A percentile compares a stretch with the other conserved stretches of the same genome.
phyloP scores from a whole-genome alignment of 2,888 invertebrate genomes.

The Scaptomyza parva region DNA sequence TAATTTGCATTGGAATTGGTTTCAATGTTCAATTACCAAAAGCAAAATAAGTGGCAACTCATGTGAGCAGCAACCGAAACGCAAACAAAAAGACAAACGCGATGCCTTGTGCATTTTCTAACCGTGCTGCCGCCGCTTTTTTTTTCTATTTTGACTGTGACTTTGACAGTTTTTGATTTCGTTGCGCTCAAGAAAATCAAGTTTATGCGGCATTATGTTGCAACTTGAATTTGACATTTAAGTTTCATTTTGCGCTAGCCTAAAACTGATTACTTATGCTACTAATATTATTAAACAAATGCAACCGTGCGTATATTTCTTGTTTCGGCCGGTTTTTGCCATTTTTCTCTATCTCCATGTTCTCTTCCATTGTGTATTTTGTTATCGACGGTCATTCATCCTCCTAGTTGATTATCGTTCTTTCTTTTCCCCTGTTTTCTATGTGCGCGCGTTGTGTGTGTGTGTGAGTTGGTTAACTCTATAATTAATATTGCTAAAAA shows the following conservation, averaged over 20 bases:
- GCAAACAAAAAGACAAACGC: conserved; percentile 72
- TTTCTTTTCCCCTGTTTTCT: conserved; percentile 57
- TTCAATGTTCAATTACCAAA: conserved; percentile 62
- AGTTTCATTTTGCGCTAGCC: conserved; percentile 16
- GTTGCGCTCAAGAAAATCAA: conserved; percentile 32
- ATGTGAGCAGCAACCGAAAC: conserved; percentile 55
- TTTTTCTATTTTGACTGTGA: conserved; percentile 59
- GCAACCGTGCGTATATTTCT: conserved; percentile 58
- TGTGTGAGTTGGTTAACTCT: conserved; percentile 43
- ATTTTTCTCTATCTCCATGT: conserved; percentile 58
- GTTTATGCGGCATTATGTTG: conserved; percentile 15
- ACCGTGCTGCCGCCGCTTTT: conserved; percentile 45
- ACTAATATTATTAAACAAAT: conserved; percentile 48
- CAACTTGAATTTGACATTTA: conserved; percentile 21
- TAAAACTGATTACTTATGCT: conserved; percentile 30
- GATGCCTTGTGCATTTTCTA: conserved; percentile 61
- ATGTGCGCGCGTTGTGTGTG: conserved; percentile 41
- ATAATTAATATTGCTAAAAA: conserved; percentile 43
- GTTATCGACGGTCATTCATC: conserved; percentile 78
- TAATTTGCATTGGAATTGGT: conserved; percentile 50
- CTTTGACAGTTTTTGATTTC: conserved; percentile 49
- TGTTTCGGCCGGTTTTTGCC: conserved; percentile 61
- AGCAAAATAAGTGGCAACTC: conserved; percentile 72
- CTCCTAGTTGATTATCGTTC: conserved; percentile 75
- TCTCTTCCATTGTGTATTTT: conserved; percentile 68